These are phyloP conservation scores for Nephila pilipes DNA, from an alignment of 1,140 invertebrate genomes.

Conservation along the genomic window DNA sequence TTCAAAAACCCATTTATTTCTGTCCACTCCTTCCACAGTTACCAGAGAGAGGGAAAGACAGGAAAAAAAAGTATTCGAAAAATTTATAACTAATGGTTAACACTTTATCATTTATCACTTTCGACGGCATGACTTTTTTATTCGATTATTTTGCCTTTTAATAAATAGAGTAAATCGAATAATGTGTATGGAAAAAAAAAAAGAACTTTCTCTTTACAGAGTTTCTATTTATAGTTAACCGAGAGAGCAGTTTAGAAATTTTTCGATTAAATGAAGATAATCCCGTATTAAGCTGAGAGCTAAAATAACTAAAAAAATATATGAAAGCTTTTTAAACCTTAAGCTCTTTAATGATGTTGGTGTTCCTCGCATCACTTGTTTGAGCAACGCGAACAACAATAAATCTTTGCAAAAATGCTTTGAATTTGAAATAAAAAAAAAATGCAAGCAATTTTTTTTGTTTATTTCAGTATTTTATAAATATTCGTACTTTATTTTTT, in stretches of 20 bases:
- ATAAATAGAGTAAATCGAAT: background rate
- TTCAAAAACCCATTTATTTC: constrained; percentile 4
- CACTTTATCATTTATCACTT: constrained; percentile 6
- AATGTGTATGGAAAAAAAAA: no score
- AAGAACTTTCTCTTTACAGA: background rate
- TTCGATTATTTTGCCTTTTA: background rate
- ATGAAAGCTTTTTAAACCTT: background rate
- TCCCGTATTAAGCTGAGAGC: background rate
- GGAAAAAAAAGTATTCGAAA: background rate
- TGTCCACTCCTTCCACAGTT: no score
- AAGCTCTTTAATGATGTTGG: background rate
- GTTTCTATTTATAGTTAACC: background rate
- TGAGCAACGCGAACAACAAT: no score
- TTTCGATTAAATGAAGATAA: background rate
- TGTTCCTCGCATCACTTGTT: no score
- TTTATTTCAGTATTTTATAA: no score
- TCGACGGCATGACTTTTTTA: background rate
- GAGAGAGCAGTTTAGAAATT: background rate
- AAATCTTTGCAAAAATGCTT: no score
- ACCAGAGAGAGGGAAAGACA: background rate
- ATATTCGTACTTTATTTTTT: no score
- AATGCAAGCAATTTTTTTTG: no score
- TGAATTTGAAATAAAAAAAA: no score
- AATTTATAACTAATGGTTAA: constrained; percentile 43
- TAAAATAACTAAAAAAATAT: no score